A percentile compares a stretch with the other conserved stretches of the same genome.
Evolutionary conservation across 2,888 invertebrate genomes (phyloP).

Genomic region (Chymomyza caudatula): DNA sequence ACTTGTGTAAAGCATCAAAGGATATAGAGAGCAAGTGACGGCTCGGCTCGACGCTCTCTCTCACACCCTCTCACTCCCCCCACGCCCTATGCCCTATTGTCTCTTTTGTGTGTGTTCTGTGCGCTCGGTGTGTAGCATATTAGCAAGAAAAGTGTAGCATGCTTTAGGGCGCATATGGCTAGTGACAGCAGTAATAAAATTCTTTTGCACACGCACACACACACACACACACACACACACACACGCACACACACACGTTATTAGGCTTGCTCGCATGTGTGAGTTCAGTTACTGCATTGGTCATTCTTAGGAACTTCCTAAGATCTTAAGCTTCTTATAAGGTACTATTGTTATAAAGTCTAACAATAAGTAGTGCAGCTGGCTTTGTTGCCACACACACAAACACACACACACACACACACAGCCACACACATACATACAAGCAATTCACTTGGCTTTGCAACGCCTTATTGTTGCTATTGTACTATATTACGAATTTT

Average conservation of each 20-base stretch:
- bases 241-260: background rate
- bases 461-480: background rate
- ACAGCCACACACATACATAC: too few species aligned
- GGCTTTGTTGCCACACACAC: background rate
- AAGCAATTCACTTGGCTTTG: background rate
- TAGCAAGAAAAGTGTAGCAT: background rate
- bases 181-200: background rate
- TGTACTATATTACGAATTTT: background rate
- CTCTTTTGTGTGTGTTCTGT: background rate
- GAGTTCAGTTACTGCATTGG: background rate
- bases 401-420: too few species aligned
- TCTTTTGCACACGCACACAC: background rate
- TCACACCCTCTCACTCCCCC: background rate
- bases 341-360: background rate
- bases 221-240: background rate
- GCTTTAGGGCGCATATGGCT: background rate
- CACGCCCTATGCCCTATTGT: background rate
- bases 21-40: conserved; percentile 17
- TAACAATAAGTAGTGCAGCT: background rate
- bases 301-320: background rate
- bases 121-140: background rate
- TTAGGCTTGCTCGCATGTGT: background rate
- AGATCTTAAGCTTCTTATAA: background rate
- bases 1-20: conserved; percentile 44
- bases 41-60: background rate